Evolutionary conservation across 1,140 invertebrate genomes (phyloP).

Genomic region (Hormaphis cornu): DNA sequence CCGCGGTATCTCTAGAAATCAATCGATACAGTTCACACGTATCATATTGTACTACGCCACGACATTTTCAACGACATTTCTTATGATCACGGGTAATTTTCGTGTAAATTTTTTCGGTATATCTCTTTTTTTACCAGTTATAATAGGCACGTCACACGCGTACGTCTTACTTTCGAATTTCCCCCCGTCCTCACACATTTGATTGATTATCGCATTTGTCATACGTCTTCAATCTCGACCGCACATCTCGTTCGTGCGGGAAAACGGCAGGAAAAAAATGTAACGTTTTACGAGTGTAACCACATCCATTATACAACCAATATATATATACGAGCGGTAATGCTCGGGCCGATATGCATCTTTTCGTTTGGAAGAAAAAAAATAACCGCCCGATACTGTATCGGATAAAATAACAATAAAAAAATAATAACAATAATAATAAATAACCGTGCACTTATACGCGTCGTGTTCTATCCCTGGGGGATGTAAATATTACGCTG

Average conservation of each 20-base stretch:
- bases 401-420: neutral
- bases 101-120: too few relatives aligned
- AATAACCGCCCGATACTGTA: neutral
- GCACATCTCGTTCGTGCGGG: neutral
- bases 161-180: neutral
- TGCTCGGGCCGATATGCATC: conserved; percentile 5
- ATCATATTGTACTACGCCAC: too few relatives aligned
- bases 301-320: conserved; percentile 17
- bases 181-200: too few relatives aligned
- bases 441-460: too few relatives aligned
- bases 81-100: too few relatives aligned
- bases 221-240: conserved; percentile 1
- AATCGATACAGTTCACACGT: too few relatives aligned
- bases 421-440: neutral
- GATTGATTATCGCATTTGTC: conserved; percentile 17
- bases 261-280: neutral
- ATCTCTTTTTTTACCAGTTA: neutral
- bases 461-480: too few relatives aligned
- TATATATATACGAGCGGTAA: neutral
- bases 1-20: too few relatives aligned
- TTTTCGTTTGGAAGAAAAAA: conserved; percentile 2
- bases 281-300: conserved; percentile 3
- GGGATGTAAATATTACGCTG: too few relatives aligned
- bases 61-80: too few relatives aligned
- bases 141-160: neutral